Conservation (phyloP, 2,113 vertebrate genomes). For the Syrmaticus mikado region DNA sequence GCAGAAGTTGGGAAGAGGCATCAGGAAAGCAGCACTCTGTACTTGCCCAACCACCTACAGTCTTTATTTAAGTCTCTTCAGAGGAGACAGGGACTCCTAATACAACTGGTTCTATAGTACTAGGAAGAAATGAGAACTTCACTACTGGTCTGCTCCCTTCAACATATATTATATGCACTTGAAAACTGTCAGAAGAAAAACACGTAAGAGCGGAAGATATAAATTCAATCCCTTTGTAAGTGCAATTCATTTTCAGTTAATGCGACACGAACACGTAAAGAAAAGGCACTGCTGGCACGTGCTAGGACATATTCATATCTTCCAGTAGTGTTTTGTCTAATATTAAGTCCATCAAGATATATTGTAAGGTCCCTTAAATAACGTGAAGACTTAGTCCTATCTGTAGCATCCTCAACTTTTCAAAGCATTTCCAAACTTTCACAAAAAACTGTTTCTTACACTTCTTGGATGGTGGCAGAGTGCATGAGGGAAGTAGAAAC, state of each 20-base stretch:
- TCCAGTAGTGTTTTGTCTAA: not conserved
- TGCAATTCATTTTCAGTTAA: not conserved
- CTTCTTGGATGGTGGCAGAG: not conserved
- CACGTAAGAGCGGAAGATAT: not conserved
- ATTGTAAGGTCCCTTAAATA: not conserved
- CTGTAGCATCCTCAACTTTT: not conserved
- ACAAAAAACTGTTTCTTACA: not conserved
- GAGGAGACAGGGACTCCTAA: not conserved
- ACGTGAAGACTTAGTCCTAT: not conserved
- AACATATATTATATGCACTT: not conserved
- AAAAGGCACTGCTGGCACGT: not conserved
- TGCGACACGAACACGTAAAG: fast-evolving
- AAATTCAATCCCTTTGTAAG: not conserved
- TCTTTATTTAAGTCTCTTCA: not conserved
- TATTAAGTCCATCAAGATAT: not conserved
- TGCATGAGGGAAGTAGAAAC: not conserved
- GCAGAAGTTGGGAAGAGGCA: not conserved
- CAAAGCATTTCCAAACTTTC: not conserved
- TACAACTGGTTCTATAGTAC: not conserved
- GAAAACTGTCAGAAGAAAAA: not conserved
- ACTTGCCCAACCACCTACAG: not conserved
- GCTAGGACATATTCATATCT: not conserved
- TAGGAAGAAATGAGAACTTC: not conserved
- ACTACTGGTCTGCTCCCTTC: not conserved
- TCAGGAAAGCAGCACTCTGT: not conserved